Evolutionary conservation across 2,888 invertebrate genomes (phyloP), one percentile per base, ranked within the genome.

Genomic region (Asteroscopus sphinx): DNA sequence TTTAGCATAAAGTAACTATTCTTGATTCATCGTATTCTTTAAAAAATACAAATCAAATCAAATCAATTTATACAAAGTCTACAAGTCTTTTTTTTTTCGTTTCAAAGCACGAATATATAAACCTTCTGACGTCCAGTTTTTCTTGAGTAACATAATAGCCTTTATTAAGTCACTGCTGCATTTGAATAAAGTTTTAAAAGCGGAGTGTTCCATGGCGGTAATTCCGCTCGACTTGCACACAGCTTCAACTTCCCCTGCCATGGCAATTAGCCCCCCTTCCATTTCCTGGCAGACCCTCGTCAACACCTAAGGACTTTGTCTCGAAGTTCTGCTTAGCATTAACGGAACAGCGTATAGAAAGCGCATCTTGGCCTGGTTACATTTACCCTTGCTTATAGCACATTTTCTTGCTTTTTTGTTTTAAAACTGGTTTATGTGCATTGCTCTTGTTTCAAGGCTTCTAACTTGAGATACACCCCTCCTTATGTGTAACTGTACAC

Each of bases 131-230:
- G 35, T 32, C 9, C n/a, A n/a, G n/a, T 65, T 47, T 48, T 44
- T 58, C 36, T 60, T 45, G 3, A 51, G 48, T 57, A 60, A 55
- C 54, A 66, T 60, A 73, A 73, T 60, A 60, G 66, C 51, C 49
- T 53, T 66, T 58, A 73, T 69, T 49, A 69, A 49, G 51, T 57
- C 54, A 44, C 35, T 30, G 67, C 57, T 39, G 49, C 68, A 63
- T 63, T 66, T 56, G 41, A 66, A 66, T 47, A 53, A 73, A 67
- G 55, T 73, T 73, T 72, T 69, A 56, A 69, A 60, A 63, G 73
- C 57, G 26, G 58, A 73, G 73, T 69, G 52, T 55, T 62, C 40
- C 30, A 59, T 42, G 62, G 55, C 53, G 55, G 46, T 9, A 37
- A 45, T 46, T 52, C 45, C 49, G 47, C 54, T 40, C 48, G 47